Percentiles rank a stretch among this genome's conserved stretches.
phyloP scores from a whole-genome alignment of 2,888 invertebrate genomes.

The Drosophila prolongata region DNA sequence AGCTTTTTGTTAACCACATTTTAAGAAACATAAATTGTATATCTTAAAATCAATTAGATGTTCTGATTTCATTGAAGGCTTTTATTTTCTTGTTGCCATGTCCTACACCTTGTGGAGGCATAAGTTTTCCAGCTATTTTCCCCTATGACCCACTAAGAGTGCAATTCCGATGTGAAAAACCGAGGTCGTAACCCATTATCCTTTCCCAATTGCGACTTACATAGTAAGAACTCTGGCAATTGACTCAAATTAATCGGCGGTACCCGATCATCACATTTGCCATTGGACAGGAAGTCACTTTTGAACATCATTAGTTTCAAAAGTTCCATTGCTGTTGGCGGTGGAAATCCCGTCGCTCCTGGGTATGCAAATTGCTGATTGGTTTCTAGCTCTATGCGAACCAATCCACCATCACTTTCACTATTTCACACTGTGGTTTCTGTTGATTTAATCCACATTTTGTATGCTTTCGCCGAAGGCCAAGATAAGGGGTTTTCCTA shows the following conservation, averaged over 20 bases:
- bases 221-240: slow-evolving; percentile 89
- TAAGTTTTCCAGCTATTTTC: not conserved
- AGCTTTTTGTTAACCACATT: too few relatives aligned
- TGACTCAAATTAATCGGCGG: slow-evolving; percentile 90
- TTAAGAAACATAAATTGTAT: too few relatives aligned
- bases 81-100: not conserved
- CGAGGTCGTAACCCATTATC: not conserved
- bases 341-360: slow-evolving; percentile 5
- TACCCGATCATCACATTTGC: slow-evolving; percentile 87
- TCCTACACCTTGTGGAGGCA: not conserved
- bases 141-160: not conserved
- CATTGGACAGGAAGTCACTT: slow-evolving; percentile 84
- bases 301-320: slow-evolving; percentile 85
- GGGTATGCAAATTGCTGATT: slow-evolving; percentile 10
- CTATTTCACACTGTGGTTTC: slow-evolving; percentile 11
- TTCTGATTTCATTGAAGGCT: too few relatives aligned
- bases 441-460: slow-evolving; percentile 14
- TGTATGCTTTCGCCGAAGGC: slow-evolving; percentile 4
- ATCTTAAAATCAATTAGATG: too few relatives aligned
- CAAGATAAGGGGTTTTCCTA: not conserved
- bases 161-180: not conserved
- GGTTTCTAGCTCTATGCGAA: slow-evolving; percentile 6
- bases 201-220: slow-evolving; percentile 85
- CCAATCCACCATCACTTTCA: slow-evolving; percentile 18
- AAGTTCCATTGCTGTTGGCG: slow-evolving; percentile 83